These are phyloP conservation scores for Papilio gigon DNA, from an alignment of 2,888 invertebrate species.

Conservation along the genomic window DNA sequence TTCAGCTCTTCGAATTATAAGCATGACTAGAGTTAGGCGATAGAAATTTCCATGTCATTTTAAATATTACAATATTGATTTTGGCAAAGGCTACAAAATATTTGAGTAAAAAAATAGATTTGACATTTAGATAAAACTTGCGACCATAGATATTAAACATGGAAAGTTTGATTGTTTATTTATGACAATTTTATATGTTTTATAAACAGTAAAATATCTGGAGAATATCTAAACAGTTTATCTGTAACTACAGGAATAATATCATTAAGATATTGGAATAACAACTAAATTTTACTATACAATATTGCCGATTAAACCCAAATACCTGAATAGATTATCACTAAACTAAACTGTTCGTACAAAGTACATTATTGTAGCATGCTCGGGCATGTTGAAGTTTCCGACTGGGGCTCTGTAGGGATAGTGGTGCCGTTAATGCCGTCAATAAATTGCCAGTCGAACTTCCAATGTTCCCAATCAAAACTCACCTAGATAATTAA, in stretches of 20 bases:
- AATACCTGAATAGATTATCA: slow-evolving; percentile 42
- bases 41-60: too few relatives aligned
- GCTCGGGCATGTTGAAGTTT: slow-evolving; percentile 59
- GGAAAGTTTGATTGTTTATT: background rate
- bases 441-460: slow-evolving; percentile 70
- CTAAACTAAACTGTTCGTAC: slow-evolving; percentile 45
- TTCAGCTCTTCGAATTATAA: too few relatives aligned
- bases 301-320: slow-evolving; percentile 16
- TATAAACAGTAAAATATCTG: background rate
- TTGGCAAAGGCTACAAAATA: too few relatives aligned
- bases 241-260: background rate
- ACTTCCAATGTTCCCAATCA: slow-evolving; percentile 65
- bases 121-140: background rate
- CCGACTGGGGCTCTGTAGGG: slow-evolving; percentile 59
- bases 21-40: too few relatives aligned
- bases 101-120: too few relatives aligned
- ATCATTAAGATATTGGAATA: background rate
- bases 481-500: slow-evolving; percentile 53
- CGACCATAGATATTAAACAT: background rate
- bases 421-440: slow-evolving; percentile 64
- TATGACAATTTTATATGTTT: background rate
- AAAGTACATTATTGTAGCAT: slow-evolving; percentile 57
- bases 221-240: slow-evolving; percentile 4
- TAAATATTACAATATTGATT: too few relatives aligned
- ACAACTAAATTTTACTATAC: background rate